Conservation (phyloP, 1,140 invertebrate genomes). For the Drosophila triauraria region DNA sequence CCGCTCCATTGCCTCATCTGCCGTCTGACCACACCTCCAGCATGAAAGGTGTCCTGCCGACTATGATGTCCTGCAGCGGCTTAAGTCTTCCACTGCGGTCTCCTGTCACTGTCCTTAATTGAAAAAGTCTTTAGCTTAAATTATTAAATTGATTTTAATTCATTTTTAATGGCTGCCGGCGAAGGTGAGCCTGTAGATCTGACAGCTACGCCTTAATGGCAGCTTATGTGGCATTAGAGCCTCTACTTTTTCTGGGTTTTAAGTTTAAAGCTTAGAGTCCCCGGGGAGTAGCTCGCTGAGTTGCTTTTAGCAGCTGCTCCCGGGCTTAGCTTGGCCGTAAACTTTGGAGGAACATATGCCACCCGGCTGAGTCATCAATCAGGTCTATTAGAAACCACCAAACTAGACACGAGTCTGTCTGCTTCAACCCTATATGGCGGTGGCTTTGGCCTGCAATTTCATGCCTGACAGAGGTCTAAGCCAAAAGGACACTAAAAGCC, state of each 20-base stretch:
- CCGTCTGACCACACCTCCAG: slow-evolving; percentile 33
- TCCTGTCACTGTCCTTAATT: slow-evolving; percentile 61
- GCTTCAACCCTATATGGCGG: slow-evolving; percentile 31
- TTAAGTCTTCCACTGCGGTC: slow-evolving; percentile 42
- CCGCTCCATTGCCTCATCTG: slow-evolving; percentile 70
- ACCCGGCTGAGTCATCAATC: slow-evolving; percentile 70
- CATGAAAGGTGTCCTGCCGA: slow-evolving; percentile 54
- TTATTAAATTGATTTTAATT: slow-evolving; percentile 83
- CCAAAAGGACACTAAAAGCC: slow-evolving; percentile 45
- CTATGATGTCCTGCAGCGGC: slow-evolving; percentile 31
- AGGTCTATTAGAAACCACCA: slow-evolving; percentile 67
- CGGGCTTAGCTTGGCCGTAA: slow-evolving; percentile 31
- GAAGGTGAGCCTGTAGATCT: slow-evolving; percentile 23
- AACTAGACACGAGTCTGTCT: slow-evolving; percentile 48
- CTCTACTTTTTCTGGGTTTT: slow-evolving; percentile 28
- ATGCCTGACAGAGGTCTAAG: slow-evolving; percentile 35
- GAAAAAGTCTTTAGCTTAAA: slow-evolving; percentile 76
- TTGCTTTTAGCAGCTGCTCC: slow-evolving; percentile 55
- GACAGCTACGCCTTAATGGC: slow-evolving; percentile 44
- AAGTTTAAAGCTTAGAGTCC: slow-evolving; percentile 67
- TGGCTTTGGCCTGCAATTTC: slow-evolving; percentile 35
- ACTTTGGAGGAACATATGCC: slow-evolving; percentile 55
- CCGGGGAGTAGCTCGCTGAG: slow-evolving; percentile 5
- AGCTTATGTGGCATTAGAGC: slow-evolving; percentile 53
- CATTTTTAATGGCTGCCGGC: slow-evolving; percentile 60